Conservation (phyloP, 1,140 invertebrate genomes). For the Chironomus striatipennis region DNA sequence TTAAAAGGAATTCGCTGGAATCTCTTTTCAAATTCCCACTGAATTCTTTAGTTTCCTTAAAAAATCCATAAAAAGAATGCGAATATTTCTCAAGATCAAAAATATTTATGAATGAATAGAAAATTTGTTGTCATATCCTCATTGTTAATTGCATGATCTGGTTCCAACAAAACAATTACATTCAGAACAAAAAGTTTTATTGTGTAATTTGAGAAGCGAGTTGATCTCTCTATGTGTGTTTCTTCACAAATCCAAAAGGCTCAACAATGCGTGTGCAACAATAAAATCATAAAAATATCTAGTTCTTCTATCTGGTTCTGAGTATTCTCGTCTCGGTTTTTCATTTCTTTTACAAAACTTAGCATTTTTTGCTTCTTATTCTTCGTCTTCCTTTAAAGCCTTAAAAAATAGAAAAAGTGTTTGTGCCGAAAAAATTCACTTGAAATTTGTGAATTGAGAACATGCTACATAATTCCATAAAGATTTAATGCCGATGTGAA, state of each 20-base stretch:
- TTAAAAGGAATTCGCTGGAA: too few relatives aligned
- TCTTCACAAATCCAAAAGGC: too few relatives aligned
- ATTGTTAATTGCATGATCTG: background rate
- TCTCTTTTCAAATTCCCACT: too few relatives aligned
- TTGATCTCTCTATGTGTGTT: background rate
- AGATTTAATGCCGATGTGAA: conserved; percentile 1
- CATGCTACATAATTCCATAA: conserved; percentile 12
- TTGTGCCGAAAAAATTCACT: conserved; percentile 21
- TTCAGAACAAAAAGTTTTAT: background rate
- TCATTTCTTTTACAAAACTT: background rate
- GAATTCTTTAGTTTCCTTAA: too few relatives aligned
- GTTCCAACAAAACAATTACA: background rate
- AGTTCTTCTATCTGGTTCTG: background rate
- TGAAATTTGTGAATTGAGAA: conserved; percentile 10
- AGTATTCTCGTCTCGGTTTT: background rate
- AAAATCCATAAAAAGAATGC: too few relatives aligned
- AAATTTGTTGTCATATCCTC: background rate
- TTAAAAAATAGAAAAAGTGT: background rate
- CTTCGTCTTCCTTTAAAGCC: background rate
- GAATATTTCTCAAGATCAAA: too few relatives aligned
- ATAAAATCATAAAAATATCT: conserved; percentile 22
- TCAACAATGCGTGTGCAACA: background rate
- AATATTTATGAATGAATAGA: background rate
- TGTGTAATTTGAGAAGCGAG: background rate
- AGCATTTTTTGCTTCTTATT: background rate